Conservation (phyloP, 2,797 vertebrate species). For the Megaceryle alcyon region DNA sequence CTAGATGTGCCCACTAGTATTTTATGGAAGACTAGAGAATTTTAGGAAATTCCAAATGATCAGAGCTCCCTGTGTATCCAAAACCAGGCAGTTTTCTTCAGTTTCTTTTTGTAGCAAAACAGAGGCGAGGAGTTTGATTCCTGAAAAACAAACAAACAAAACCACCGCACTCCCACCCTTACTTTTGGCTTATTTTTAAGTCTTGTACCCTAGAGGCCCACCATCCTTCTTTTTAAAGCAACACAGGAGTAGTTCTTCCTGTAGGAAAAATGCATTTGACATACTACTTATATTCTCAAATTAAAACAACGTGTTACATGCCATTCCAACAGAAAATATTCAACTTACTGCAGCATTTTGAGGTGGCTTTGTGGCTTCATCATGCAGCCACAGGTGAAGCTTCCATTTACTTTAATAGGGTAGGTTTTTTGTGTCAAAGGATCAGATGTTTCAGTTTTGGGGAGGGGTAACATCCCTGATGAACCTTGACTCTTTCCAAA, state of each 20-base stretch:
- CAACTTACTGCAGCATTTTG: neutral
- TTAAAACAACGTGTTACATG: neutral
- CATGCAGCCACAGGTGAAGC: neutral
- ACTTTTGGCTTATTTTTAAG: neutral
- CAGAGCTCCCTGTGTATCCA: neutral
- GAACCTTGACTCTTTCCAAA: neutral
- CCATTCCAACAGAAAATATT: neutral
- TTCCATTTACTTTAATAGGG: neutral
- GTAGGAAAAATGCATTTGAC: neutral
- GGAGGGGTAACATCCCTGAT: neutral
- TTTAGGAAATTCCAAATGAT: neutral
- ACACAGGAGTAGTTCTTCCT: neutral
- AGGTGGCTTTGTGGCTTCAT: neutral
- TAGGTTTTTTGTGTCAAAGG: neutral
- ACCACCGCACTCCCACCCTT: neutral
- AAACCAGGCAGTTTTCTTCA: neutral
- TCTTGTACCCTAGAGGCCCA: neutral
- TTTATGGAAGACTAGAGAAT: neutral
- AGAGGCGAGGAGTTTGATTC: neutral
- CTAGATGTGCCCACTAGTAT: neutral
- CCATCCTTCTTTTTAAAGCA: neutral
- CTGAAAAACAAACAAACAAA: neutral
- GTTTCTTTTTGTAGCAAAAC: neutral
- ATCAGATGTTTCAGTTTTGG: neutral
- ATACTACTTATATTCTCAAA: neutral